These are phyloP conservation scores for Fragariocoptes setiger DNA, from an alignment of 1,140 invertebrate species.

Conservation along the genomic window DNA sequence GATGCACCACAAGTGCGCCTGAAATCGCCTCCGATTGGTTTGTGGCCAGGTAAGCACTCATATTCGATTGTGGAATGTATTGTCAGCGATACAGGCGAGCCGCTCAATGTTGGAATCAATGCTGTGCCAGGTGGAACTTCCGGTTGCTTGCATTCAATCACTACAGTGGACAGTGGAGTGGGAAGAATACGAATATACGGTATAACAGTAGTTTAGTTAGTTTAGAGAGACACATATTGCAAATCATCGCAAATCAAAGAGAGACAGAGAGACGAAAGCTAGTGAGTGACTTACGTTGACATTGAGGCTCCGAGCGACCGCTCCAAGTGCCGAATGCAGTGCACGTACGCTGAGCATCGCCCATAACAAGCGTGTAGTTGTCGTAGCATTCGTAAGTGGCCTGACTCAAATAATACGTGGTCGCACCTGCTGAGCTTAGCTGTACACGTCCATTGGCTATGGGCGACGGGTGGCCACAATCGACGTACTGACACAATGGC, in stretches of 20 bases:
- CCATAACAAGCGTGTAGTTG: conserved; percentile 45
- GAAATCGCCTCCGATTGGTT: conserved; percentile 32
- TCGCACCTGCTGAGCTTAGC: conserved; percentile 29
- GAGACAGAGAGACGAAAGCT: too few relatives aligned
- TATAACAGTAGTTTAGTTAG: too few relatives aligned
- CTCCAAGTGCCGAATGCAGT: conserved; percentile 43
- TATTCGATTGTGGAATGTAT: conserved; percentile 53
- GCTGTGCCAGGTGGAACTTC: conserved; percentile 44
- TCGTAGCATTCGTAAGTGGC: conserved; percentile 36
- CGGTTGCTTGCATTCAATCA: conserved; percentile 56
- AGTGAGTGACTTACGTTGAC: conserved; percentile 12
- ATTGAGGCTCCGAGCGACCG: conserved; percentile 18
- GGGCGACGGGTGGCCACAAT: conserved; percentile 46
- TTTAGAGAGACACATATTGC: too few relatives aligned
- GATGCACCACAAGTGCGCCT: conserved; percentile 28
- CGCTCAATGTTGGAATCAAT: conserved; percentile 38
- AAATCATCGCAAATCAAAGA: too few relatives aligned
- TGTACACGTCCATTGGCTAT: conserved; percentile 34
- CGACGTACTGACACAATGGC: conserved; percentile 24
- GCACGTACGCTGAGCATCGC: conserved; percentile 28
- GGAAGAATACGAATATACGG: too few relatives aligned
- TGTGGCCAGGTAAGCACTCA: conserved; percentile 48
- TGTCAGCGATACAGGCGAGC: conserved; percentile 29
- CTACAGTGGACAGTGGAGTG: conserved; percentile 19
- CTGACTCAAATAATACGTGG: conserved; percentile 34